These are phyloP conservation scores for Micronisus gabar DNA, from an alignment of 2,113 vertebrate species.

Conservation along the genomic window DNA sequence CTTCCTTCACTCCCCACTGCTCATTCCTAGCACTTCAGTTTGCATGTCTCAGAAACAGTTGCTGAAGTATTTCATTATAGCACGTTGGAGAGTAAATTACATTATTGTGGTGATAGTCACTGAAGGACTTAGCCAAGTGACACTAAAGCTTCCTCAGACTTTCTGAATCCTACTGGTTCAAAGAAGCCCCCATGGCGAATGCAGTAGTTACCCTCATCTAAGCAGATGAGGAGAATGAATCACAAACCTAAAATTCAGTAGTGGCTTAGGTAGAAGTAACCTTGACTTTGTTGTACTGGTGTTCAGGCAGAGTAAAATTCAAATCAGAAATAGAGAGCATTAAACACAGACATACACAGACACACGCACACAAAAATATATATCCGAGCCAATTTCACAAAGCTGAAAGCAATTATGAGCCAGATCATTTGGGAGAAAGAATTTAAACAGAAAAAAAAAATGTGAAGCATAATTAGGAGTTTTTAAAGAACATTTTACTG, in stretches of 20 bases:
- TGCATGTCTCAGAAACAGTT: background rate
- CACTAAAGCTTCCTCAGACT: background rate
- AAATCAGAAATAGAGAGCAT: background rate
- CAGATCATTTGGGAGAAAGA: conserved; percentile 38
- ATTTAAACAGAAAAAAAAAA: background rate
- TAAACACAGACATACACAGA: background rate
- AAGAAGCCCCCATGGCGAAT: background rate
- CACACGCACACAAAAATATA: background rate
- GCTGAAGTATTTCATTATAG: background rate
- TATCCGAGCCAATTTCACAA: background rate
- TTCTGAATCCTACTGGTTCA: background rate
- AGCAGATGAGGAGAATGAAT: background rate
- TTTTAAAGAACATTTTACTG: background rate
- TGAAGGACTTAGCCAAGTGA: background rate
- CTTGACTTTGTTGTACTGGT: background rate
- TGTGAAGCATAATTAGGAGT: background rate
- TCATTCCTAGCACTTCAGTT: background rate
- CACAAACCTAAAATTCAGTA: background rate
- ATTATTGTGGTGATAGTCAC: background rate
- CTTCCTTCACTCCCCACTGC: accelerated
- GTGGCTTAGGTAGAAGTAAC: background rate
- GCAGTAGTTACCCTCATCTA: accelerated
- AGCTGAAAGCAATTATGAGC: conserved; percentile 33
- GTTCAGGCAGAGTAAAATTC: background rate
- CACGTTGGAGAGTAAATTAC: accelerated